Evolutionary conservation across 2,888 invertebrate genomes (phyloP), one percentile per base, ranked within the genome.

Genomic region (Andrena fulva): DNA sequence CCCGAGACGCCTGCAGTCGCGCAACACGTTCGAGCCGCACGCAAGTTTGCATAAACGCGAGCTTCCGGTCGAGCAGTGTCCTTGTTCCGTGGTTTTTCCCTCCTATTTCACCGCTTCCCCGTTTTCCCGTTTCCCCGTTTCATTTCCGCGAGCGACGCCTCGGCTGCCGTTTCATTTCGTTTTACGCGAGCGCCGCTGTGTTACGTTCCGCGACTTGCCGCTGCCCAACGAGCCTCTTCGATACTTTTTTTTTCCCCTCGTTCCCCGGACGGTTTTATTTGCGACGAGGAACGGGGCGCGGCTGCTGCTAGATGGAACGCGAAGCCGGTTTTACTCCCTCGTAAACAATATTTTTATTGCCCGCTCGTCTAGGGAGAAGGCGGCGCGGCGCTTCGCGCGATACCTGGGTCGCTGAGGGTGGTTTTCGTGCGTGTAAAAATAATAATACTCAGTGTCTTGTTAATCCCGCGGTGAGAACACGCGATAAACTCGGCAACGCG

Each of bases 291-390:
- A 31, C 12, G 56, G n/a, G 42, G 16, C 16, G 48, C 7, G 48
- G 29, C 24, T 27, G 24, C 56, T 64, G 62, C 35, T 31, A 6
- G 52, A 66, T 35, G 54, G 70, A 54, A 66, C 66, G 29, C 24
- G 67, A n/a, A 33, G 59, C 63, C 56, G 64, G 71, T 80, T 86
- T 84, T 84, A 86, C 76, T 63, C 64, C 67, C 31, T 84, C 84
- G 82, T 86, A 86, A 86, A 86, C 84, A 86, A 86, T 86, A 86
- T 86, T 86, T 86, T 86, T 86, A 86, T 86, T 82, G 70, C 80
- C 56, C 54, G 63, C 76, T 84, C 86, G 71, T 80, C 74, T 62
- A 29, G 59, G 62, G 54, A 67, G 52, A 62, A 70, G 52, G 60
- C n/a, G 56, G 62, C 8, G 42, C 20, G 20, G 20, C 20, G 20